Evolutionary conservation across 2,888 invertebrate genomes (phyloP).

Genomic region (Melinopterus prodromus): DNA sequence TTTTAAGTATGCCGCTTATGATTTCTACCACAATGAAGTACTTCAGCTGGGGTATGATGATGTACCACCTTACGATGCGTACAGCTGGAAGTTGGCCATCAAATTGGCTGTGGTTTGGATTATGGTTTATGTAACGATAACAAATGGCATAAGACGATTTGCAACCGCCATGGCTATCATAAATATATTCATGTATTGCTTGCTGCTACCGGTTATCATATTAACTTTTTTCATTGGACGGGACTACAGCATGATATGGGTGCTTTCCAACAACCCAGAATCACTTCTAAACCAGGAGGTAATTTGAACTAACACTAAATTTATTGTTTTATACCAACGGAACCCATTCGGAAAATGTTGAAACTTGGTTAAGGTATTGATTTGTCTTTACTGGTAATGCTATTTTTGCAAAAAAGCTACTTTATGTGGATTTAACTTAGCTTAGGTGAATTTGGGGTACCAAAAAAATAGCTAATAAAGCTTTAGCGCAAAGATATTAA

Average conservation of each 20-base stretch:
- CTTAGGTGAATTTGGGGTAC: too few species aligned
- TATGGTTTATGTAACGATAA: conserved; percentile 24
- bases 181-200: conserved; percentile 22
- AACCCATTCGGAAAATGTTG: too few species aligned
- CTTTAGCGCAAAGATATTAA: too few species aligned
- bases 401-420: too few species aligned
- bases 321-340: too few species aligned
- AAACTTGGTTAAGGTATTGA: too few species aligned
- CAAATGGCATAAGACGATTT: conserved; percentile 28
- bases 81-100: conserved; percentile 7
- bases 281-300: conserved; percentile 19
- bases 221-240: conserved; percentile 32
- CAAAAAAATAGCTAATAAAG: too few species aligned
- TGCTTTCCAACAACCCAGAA: conserved; percentile 9
- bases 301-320: neutral
- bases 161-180: conserved; percentile 25
- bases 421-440: too few species aligned
- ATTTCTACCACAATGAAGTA: conserved; percentile 30
- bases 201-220: conserved; percentile 26
- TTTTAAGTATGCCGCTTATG: conserved; percentile 29
- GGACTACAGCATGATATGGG: conserved; percentile 16
- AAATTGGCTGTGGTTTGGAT: conserved; percentile 21
- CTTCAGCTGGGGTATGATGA: conserved; percentile 21
- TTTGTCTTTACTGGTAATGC: too few species aligned
- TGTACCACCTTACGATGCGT: neutral